Evolutionary conservation across 1,140 invertebrate genomes (phyloP), one percentile per base, ranked within the genome.

Genomic region (Drosophila teissieri): DNA sequence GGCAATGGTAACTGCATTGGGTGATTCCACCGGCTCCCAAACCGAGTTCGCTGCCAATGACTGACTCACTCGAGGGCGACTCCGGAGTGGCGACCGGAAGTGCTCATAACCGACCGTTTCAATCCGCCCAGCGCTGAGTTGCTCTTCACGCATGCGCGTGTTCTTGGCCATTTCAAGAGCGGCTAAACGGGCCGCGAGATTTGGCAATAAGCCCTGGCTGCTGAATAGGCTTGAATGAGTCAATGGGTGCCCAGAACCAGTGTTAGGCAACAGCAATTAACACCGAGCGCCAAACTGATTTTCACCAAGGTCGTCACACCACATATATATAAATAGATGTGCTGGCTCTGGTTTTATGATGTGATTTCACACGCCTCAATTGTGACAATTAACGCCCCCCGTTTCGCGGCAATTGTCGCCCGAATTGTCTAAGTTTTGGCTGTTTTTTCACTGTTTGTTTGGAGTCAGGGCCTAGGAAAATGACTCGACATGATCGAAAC

Each of bases 351-450:
- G 12, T 36, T 77, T 60, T 77, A 19, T 60, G 70, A 73, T 72
- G 67, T 64, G 68, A 80, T 68, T 88, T 84, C 84, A 80, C 83
- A 89, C 84, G 84, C 84, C 68, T 80, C 84, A 89, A 89, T 89
- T 89, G 84, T 89, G 80, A 89, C 84, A 89, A 84, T 89, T 89
- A 89, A 80, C 80, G 77, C 80, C 76, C 61, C 49, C 54, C 55
- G 45, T 48, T 51, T 19, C 22, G 42, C 34, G 27, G 51, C 64
- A 69, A 40, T 70, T 70, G 64, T 70, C 67, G 44, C 64, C 65
- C 44, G 19, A 40, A 48, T 65, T 49, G 19, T 48, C 57, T 44
- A 62, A 15, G 51, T 31, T 63, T 63, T 40, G 39, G 62, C 37
- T 15, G 15, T 63, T 49, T 67, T 67, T 60, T 48, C 36, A 45